These are phyloP conservation scores for Oceanodroma leucorhoa DNA, from an alignment of 2,797 vertebrate species.

Conservation along the genomic window DNA sequence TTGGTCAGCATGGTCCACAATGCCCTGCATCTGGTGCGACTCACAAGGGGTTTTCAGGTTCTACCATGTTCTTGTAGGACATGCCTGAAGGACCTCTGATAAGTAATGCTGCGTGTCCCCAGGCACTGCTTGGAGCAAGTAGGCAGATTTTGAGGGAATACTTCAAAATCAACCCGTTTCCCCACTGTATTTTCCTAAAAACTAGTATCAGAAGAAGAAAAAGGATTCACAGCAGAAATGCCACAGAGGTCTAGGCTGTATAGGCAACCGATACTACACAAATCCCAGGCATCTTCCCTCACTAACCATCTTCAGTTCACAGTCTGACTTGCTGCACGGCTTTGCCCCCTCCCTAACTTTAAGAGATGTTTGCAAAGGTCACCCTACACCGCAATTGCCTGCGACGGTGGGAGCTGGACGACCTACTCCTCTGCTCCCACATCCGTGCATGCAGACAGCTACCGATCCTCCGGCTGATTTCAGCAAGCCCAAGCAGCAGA, in stretches of 20 bases:
- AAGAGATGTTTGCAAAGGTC: background rate
- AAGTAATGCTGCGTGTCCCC: background rate
- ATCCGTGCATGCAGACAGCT: background rate
- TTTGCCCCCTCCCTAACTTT: background rate
- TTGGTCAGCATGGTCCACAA: background rate
- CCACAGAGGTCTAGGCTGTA: background rate
- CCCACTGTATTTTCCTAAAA: background rate
- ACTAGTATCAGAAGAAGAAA: background rate
- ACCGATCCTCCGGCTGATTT: fast-evolving
- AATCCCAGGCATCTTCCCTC: background rate
- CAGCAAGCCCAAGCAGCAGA: background rate
- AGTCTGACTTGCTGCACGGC: background rate
- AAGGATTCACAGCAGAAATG: background rate
- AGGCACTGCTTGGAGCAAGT: background rate
- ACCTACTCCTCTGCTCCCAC: background rate
- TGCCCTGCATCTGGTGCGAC: background rate
- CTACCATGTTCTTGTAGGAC: background rate
- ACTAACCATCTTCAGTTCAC: background rate
- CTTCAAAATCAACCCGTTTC: background rate
- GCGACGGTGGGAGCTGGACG: fast-evolving
- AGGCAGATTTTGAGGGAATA: background rate
- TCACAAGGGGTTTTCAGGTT: background rate
- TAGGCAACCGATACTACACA: background rate
- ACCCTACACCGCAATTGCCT: background rate
- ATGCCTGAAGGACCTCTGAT: background rate